Evolutionary conservation across 2,888 invertebrate genomes (phyloP).

Genomic region (Papilio elwesi): DNA sequence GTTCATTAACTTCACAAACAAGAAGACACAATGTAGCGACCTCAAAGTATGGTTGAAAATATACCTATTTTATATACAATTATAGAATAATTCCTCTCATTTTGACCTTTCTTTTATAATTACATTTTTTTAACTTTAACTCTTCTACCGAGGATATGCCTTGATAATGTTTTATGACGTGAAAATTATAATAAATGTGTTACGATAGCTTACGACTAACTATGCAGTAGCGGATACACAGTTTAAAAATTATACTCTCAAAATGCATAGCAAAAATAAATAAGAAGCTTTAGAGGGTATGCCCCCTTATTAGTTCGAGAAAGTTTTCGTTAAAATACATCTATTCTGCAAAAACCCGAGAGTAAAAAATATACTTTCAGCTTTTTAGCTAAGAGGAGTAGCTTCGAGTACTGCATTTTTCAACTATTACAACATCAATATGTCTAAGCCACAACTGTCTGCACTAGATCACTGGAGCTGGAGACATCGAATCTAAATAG

Average conservation of each 20-base stretch:
- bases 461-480: slow-evolving; percentile 17
- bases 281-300: slow-evolving; percentile 51
- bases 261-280: slow-evolving; percentile 76
- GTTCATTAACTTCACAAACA: slow-evolving; percentile 49
- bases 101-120: slow-evolving; percentile 78
- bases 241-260: slow-evolving; percentile 50
- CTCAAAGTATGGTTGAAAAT: slow-evolving; percentile 59
- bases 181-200: slow-evolving; percentile 42
- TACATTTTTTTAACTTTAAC: slow-evolving; percentile 63
- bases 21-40: slow-evolving; percentile 45
- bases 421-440: slow-evolving; percentile 44
- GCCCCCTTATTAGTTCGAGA: slow-evolving; percentile 45
- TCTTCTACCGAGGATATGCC: slow-evolving; percentile 75
- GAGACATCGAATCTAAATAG: slow-evolving; percentile 38
- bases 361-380: slow-evolving; percentile 73
- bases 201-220: slow-evolving; percentile 48
- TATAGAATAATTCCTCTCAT: slow-evolving; percentile 82
- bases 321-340: slow-evolving; percentile 48
- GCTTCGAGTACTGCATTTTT: slow-evolving; percentile 40
- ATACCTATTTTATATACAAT: slow-evolving; percentile 76
- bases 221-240: slow-evolving; percentile 57
- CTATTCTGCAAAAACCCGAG: slow-evolving; percentile 59
- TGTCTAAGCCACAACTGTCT: slow-evolving; percentile 41
- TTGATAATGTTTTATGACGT: slow-evolving; percentile 52
- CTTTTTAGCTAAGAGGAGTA: slow-evolving; percentile 47